Evolutionary conservation across 2,888 invertebrate genomes (phyloP).

Genomic region (Mantis religiosa): DNA sequence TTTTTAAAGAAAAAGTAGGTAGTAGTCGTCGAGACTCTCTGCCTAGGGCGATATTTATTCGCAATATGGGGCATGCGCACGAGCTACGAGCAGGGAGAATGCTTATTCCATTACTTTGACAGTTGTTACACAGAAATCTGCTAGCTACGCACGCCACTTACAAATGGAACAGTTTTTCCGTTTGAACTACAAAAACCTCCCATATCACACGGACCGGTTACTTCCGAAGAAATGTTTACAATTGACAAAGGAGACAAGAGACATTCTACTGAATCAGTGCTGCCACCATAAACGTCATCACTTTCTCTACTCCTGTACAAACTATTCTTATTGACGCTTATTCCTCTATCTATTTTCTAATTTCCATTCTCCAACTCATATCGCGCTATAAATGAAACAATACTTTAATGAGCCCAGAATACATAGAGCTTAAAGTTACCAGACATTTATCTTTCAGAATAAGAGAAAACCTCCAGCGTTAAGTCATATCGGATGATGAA

Average conservation of each 20-base stretch:
- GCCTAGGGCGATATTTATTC: not conserved
- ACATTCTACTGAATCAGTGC: too few relatives aligned
- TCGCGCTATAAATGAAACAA: too few relatives aligned
- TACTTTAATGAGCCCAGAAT: too few relatives aligned
- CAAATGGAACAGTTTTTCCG: not conserved
- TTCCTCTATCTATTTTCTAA: too few relatives aligned
- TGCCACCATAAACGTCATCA: too few relatives aligned
- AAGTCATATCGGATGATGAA: too few relatives aligned
- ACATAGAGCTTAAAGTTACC: too few relatives aligned
- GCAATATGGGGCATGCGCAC: not conserved
- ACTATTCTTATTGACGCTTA: too few relatives aligned
- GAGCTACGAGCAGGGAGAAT: not conserved
- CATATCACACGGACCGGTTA: not conserved
- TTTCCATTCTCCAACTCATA: too few relatives aligned
- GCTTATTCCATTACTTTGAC: not conserved
- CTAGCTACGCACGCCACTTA: not conserved
- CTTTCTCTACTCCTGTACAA: too few relatives aligned
- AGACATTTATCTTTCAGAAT: too few relatives aligned
- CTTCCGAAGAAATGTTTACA: not conserved
- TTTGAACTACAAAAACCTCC: not conserved
- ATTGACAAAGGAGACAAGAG: not conserved
- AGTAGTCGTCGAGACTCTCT: not conserved
- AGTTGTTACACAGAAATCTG: not conserved
- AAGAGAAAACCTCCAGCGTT: too few relatives aligned
- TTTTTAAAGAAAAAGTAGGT: slow-evolving; percentile 8